Conservation (phyloP, 2,113 vertebrate genomes). For the Ramphastos sulfuratus region DNA sequence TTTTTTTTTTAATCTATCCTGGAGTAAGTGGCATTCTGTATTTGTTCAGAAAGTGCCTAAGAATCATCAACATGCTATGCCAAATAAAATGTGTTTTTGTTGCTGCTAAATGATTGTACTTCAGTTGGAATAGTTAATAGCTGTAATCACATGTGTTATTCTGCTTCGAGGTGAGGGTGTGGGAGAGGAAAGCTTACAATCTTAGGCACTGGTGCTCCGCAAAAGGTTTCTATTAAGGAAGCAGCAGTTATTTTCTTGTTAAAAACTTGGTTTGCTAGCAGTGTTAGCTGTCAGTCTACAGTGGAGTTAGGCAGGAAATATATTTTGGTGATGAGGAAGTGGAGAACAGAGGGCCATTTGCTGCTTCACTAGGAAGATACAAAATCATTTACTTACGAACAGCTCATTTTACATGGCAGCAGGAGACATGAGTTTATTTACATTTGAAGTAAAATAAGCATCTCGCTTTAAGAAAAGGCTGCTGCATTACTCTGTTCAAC, state of each 20-base stretch:
- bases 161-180: not conserved
- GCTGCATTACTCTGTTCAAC: constrained; percentile 16
- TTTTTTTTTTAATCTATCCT: not conserved
- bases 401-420: constrained; percentile 31
- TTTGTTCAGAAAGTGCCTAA: not conserved
- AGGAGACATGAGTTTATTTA: constrained; percentile 51
- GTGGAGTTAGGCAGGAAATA: not conserved
- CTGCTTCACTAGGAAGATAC: constrained; percentile 6
- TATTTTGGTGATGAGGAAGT: constrained; percentile 1
- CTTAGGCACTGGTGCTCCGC: not conserved
- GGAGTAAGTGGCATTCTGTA: not conserved
- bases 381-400: constrained; percentile 5
- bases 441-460: constrained; percentile 42
- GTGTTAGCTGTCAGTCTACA: not conserved
- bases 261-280: not conserved
- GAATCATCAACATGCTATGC: not conserved
- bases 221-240: not conserved
- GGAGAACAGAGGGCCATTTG: not conserved
- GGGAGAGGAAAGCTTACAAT: not conserved
- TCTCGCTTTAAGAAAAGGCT: constrained; percentile 33
- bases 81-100: not conserved
- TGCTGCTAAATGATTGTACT: not conserved
- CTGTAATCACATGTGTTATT: not conserved
- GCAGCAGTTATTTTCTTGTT: not conserved
- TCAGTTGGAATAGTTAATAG: constrained; percentile 11